Evolutionary conservation across 2,888 invertebrate genomes (phyloP).

Genomic region (Lottia gigantea): DNA sequence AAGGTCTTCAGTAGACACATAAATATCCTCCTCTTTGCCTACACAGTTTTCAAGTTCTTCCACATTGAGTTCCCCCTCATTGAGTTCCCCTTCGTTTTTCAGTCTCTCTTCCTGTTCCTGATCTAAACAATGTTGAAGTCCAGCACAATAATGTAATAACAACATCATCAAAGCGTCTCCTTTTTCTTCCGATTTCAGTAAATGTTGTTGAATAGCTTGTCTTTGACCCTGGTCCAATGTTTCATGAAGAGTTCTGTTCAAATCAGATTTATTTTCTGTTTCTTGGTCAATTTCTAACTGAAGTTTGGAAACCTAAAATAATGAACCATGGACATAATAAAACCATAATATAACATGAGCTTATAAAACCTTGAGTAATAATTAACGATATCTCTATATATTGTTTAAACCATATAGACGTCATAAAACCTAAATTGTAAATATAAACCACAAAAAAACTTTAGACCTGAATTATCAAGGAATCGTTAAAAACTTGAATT

Average conservation of each 20-base stretch:
- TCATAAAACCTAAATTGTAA: too few relatives aligned
- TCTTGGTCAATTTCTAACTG: constrained; percentile 82
- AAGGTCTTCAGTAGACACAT: constrained; percentile 36
- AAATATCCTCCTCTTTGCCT: constrained; percentile 28
- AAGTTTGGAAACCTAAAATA: constrained; percentile 77
- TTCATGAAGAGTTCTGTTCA: constrained; percentile 58
- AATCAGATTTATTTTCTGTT: constrained; percentile 72
- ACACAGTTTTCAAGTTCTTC: constrained; percentile 10
- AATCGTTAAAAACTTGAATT: too few relatives aligned
- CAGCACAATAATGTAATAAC: constrained; percentile 94
- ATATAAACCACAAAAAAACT: too few relatives aligned
- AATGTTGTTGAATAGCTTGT: constrained; percentile 57
- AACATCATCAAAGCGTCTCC: constrained; percentile 91
- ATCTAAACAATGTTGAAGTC: constrained; percentile 84
- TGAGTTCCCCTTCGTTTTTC: constrained; percentile 15
- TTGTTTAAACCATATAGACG: too few relatives aligned
- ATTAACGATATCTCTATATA: too few relatives aligned
- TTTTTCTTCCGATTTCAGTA: constrained; percentile 82
- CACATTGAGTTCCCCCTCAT: constrained; percentile 18
- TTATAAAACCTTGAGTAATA: too few relatives aligned
- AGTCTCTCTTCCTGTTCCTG: constrained; percentile 61
- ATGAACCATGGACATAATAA: too few relatives aligned
- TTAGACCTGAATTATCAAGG: too few relatives aligned
- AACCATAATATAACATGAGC: background rate
- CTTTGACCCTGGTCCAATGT: constrained; percentile 46